phyloP scores from a whole-genome alignment of 2,888 invertebrate species.

The Thecocarcelia acutangulata region DNA sequence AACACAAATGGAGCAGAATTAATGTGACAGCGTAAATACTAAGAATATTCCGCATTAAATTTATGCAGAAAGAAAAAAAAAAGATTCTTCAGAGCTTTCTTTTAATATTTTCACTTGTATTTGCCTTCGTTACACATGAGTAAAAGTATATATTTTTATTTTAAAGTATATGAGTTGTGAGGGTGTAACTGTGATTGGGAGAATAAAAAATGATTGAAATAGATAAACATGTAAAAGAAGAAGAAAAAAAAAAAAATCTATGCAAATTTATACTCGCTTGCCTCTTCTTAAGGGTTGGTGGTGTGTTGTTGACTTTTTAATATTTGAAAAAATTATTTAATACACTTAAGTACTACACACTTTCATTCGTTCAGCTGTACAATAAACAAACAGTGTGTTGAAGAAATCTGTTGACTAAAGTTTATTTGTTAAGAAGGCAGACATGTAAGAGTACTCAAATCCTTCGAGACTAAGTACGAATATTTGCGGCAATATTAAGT shows the following conservation, averaged over 20 bases:
- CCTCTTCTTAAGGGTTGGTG: not conserved
- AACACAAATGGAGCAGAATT: slow-evolving; percentile 69
- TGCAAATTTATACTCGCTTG: slow-evolving; percentile 52
- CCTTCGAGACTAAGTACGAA: too few relatives aligned
- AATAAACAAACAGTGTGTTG: not conserved
- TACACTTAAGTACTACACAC: slow-evolving; percentile 43
- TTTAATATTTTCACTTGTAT: not conserved
- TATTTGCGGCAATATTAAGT: too few relatives aligned
- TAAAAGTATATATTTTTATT: not conserved
- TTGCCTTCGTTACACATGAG: slow-evolving; percentile 43
- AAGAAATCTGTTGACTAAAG: not conserved
- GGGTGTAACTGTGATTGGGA: slow-evolving; percentile 21
- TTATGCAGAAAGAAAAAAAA: slow-evolving; percentile 4
- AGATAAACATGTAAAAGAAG: slow-evolving; percentile 39
- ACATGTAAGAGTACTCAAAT: too few relatives aligned
- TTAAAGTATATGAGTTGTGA: slow-evolving; percentile 30
- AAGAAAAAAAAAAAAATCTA: slow-evolving; percentile 51
- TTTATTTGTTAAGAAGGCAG: not conserved
- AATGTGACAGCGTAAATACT: slow-evolving; percentile 66
- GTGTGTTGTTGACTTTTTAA: slow-evolving; percentile 39
- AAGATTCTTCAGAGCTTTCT: slow-evolving; percentile 48
- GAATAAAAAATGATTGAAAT: slow-evolving; percentile 40
- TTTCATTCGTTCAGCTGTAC: not conserved
- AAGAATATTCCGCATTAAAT: slow-evolving; percentile 48
- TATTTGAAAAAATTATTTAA: slow-evolving; percentile 64